Conservation (phyloP, 2,797 vertebrate genomes). For the Cygnus olor region DNA sequence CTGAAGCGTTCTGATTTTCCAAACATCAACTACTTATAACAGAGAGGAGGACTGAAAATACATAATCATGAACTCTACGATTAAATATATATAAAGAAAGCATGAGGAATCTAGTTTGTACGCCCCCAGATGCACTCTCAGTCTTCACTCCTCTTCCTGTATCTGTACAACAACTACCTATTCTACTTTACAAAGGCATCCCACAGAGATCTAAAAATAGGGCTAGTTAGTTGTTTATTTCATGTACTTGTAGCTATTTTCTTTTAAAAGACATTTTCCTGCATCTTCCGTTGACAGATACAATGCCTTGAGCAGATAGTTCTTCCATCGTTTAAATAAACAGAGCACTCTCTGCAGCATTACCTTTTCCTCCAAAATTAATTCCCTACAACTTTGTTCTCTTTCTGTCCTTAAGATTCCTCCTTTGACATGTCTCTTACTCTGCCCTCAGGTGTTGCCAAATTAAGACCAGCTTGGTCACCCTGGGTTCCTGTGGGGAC, state of each 20-base stretch:
- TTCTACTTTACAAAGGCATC: background rate
- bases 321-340: conserved; percentile 3
- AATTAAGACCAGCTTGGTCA: background rate
- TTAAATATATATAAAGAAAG: background rate
- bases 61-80: background rate
- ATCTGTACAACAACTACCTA: background rate
- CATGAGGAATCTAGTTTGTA: background rate
- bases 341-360: background rate
- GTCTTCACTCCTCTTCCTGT: background rate
- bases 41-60: background rate
- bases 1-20: background rate
- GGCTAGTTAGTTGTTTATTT: background rate
- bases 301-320: background rate
- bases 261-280: background rate
- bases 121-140: background rate
- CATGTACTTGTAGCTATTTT: background rate
- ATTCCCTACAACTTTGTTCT: background rate
- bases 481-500: background rate
- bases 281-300: background rate
- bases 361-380: background rate
- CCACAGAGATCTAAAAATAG: background rate
- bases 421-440: background rate
- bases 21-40: background rate
- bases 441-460: background rate
- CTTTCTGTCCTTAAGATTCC: background rate